A percentile compares a stretch with the other conserved stretches of the same genome.
phyloP scores from a whole-genome alignment of 2,888 invertebrate genomes.

The Lamellibrachia columna region DNA sequence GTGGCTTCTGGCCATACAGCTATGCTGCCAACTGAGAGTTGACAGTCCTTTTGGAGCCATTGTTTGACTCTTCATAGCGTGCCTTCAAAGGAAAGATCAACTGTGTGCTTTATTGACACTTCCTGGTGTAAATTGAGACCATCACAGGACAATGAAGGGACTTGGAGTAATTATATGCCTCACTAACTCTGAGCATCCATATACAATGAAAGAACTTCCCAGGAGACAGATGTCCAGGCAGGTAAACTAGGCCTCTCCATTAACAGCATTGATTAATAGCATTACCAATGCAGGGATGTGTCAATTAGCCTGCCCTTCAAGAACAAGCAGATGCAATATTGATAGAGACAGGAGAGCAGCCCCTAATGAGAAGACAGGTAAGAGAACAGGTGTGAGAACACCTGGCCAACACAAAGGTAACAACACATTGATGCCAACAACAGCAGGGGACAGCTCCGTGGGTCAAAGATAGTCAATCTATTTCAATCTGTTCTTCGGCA shows the following conservation, averaged over 20 bases:
- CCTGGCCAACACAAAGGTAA: background rate
- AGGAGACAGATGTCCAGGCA: background rate
- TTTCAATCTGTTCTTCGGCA: background rate
- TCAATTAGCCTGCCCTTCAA: background rate
- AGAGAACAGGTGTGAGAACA: background rate
- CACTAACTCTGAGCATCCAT: background rate
- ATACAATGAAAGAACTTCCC: background rate
- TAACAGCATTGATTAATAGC: background rate
- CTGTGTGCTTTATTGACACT: background rate
- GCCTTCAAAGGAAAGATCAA: background rate
- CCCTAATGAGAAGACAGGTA: background rate
- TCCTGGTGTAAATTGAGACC: background rate
- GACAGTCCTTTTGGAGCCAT: background rate
- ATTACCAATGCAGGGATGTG: background rate
- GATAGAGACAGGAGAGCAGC: background rate
- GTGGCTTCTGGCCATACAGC: background rate
- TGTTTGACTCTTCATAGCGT: background rate
- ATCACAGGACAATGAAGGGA: background rate
- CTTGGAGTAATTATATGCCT: background rate
- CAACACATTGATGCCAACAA: background rate
- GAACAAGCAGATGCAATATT: conserved; percentile 16
- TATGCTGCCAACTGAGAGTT: background rate
- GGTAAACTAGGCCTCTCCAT: background rate
- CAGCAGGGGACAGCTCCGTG: background rate
- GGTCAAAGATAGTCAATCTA: background rate